Percentiles rank a stretch among this genome's conserved stretches.
Evolutionary conservation across 2,113 vertebrate species (phyloP).

Genomic region (Chaetodon trifascialis): DNA sequence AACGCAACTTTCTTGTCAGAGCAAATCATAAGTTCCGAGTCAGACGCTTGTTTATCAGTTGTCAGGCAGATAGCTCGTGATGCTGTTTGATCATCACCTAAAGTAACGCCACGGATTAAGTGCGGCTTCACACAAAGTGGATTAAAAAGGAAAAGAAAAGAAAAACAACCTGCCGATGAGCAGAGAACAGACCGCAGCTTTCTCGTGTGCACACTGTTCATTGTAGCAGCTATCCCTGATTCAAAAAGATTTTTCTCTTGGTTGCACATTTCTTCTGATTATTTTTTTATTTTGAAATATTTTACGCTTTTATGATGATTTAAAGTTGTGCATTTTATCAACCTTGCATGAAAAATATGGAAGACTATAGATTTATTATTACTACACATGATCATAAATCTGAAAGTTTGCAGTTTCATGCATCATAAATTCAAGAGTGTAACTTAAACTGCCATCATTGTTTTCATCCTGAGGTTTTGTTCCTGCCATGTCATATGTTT

Average conservation of each 20-base stretch:
- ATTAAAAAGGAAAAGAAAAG: not conserved
- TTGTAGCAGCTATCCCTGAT: not conserved
- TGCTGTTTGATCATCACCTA: slow-evolving; percentile 13
- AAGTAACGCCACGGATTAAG: slow-evolving; percentile 10
- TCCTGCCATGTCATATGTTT: not conserved
- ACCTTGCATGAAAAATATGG: not conserved
- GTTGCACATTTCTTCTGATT: not conserved
- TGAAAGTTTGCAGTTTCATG: not conserved
- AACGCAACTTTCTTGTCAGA: slow-evolving; percentile 42
- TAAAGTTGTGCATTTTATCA: not conserved
- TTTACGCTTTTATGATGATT: not conserved
- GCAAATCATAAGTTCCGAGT: slow-evolving; percentile 1
- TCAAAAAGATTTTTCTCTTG: not conserved
- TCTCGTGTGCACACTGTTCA: not conserved
- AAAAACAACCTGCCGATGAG: not conserved
- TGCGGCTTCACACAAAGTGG: slow-evolving; percentile 23
- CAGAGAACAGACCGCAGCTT: slow-evolving; percentile 9
- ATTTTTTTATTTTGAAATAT: not conserved
- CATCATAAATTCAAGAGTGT: not conserved
- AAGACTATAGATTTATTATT: not conserved
- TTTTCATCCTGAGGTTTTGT: not conserved
- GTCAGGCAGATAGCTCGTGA: not conserved
- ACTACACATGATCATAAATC: not conserved
- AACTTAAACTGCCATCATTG: not conserved
- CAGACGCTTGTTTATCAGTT: not conserved